A percentile compares a stretch with the other conserved stretches of the same genome.
Conservation (phyloP, 2,797 vertebrate genomes). For the Lophius americanus region DNA sequence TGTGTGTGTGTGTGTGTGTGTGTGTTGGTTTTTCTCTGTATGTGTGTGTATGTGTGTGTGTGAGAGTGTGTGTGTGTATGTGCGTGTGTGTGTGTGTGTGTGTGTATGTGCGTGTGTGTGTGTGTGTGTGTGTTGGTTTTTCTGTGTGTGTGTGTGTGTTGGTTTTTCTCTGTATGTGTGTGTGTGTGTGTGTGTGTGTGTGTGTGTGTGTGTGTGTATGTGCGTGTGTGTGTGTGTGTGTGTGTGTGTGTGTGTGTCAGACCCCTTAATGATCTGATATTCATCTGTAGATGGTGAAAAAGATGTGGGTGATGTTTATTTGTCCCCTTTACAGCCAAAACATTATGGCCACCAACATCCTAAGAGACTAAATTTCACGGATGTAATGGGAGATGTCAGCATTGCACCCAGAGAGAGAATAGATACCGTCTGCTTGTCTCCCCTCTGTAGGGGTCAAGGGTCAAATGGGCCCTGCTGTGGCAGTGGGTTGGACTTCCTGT, state of each 20-base stretch:
- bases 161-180: conserved; percentile 52
- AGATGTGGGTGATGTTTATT: too few species aligned
- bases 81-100: conserved; percentile 26
- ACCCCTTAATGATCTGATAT: neutral
- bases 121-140: neutral
- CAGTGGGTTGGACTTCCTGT: too few species aligned
- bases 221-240: conserved; percentile 12
- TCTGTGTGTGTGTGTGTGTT: conserved; percentile 15
- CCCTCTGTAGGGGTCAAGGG: too few species aligned
- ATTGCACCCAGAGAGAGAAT: too few species aligned
- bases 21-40: neutral
- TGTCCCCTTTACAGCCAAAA: too few species aligned
- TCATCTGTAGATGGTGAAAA: too few species aligned
- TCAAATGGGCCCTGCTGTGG: too few species aligned
- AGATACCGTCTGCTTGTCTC: too few species aligned
- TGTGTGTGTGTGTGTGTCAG: conserved; percentile 28
- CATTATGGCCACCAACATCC: too few species aligned
- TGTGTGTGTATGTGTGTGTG: conserved; percentile 54
- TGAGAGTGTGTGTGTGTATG: conserved; percentile 63
- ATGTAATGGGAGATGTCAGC: too few species aligned
- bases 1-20: conserved; percentile 40
- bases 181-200: conserved; percentile 29
- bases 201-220: conserved; percentile 45
- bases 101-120: conserved; percentile 44
- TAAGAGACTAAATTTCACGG: too few species aligned